Base-by-base conservation (phyloP, 2,113 vertebrate genomes). In the Gnathonemus echidnorhynchus region DNA sequence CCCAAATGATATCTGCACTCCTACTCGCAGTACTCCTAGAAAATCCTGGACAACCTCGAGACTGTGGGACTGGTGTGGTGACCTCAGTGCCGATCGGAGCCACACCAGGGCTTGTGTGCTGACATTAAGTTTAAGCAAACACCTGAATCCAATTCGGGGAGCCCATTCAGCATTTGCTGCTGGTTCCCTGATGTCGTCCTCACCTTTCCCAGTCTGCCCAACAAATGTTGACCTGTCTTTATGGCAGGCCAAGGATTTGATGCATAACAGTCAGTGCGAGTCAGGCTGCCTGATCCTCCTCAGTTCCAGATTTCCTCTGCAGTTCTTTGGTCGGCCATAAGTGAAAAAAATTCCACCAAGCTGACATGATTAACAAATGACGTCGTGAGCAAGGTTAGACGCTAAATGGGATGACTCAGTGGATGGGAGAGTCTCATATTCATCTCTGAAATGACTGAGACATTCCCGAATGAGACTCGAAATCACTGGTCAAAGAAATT, bases 361-460 rank as follows among this genome's bases (percentile, higher is more conserved):
- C 91, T 85, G 89, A 90, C 92, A 84, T 87, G 88, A 89, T 90
- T 89, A 91, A 92, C 86, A 62, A 31, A 66, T 87, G 89, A 70
- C 83, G 19, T 42, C 21, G 88, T 58, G 92, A 90, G 91, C 88
- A 88, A 66, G 74, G 66, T 31, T 83, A 39, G 89, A 90, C 53
- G 89, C 85, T 92, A 91, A 91, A 92, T 89, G 35, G 87, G 87
- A 92, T 74, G 88, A 88, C 91, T 94, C 92, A 92, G 90, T 93
- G 90, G 91, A 92, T 42, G 58, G 66, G 62, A 80, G 17, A 89
- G 87, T 46, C 66, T 19, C 84, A 89, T 77, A 53, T 77, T 35
- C 13, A 50, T 46, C 49, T 52, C 35, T n/a, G 35, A 53, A 84
- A 56, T 84, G 74, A 56, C 24, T 24, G 49, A 84, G 49, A 89